Conservation (phyloP, 35 echinoderm and acorn worm species). For the Hemicentrotus pulcherrimus region DNA sequence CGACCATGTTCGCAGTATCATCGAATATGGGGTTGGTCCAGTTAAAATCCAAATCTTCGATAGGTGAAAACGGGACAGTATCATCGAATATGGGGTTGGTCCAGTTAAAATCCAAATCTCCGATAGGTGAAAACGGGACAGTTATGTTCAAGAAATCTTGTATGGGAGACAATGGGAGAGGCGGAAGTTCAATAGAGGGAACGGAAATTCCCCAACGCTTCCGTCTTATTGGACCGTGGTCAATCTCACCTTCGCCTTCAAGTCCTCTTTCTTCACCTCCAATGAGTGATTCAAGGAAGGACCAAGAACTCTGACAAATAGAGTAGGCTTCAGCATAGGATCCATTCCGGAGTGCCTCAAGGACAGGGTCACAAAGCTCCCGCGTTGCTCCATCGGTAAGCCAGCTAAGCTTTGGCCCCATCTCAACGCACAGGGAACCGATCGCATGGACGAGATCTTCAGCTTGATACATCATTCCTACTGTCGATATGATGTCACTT, state of each 20-base stretch:
- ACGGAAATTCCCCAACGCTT: too few relatives aligned
- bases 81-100: background rate
- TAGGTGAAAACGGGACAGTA: background rate
- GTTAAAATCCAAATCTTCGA: background rate
- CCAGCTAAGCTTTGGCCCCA: background rate
- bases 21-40: background rate
- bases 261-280: background rate
- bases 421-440: background rate
- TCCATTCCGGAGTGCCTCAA: background rate
- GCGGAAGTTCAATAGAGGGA: too few relatives aligned
- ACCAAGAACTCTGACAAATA: background rate
- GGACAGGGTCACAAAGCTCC: background rate
- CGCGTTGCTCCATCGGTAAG: background rate
- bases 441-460: slow-evolving; percentile 29
- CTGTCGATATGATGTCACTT: background rate
- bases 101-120: background rate
- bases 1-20: background rate
- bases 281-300: background rate
- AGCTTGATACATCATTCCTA: background rate
- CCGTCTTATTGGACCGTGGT: too few relatives aligned
- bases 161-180: too few relatives aligned
- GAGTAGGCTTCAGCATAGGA: background rate
- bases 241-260: too few relatives aligned
- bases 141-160: too few relatives aligned
- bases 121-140: background rate